Percentiles rank a stretch among this genome's conserved stretches.
These are phyloP conservation scores for Phoenoteleia sp. DNA, from an alignment of 2,888 invertebrate genomes.

Conservation along the genomic window DNA sequence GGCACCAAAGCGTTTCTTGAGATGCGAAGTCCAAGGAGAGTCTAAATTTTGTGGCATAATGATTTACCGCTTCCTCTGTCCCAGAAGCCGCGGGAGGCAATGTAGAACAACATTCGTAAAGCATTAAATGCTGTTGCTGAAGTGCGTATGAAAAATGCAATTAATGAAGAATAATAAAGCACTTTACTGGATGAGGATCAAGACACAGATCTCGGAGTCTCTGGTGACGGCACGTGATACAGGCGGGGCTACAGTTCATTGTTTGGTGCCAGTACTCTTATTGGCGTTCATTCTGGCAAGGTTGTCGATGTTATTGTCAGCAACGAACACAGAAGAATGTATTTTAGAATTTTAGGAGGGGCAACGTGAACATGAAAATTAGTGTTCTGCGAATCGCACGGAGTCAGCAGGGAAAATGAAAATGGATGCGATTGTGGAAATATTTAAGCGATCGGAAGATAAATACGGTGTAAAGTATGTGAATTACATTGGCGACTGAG, in stretches of 20 bases:
- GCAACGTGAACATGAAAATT: no score
- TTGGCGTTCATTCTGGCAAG: neutral
- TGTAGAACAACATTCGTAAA: constrained; percentile 3
- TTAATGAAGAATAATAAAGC: constrained; percentile 26
- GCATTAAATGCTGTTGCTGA: constrained; percentile 27
- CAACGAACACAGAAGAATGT: neutral
- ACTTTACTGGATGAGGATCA: neutral
- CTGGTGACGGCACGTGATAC: constrained; percentile 9
- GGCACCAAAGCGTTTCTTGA: no score
- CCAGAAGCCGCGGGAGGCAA: neutral
- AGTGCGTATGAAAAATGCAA: constrained; percentile 5
- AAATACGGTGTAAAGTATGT: neutral
- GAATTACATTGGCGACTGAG: constrained; percentile 2
- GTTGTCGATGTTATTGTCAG: constrained; percentile 5
- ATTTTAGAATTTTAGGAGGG: constrained; percentile 5
- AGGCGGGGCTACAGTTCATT: constrained; percentile 5
- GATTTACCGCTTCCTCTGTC: constrained; percentile 3
- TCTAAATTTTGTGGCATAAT: constrained; percentile 32
- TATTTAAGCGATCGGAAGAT: neutral
- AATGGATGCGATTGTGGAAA: neutral
- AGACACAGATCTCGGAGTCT: neutral
- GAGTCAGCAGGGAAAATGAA: constrained; percentile 2
- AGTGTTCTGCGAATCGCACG: neutral
- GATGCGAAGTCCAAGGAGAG: no score
- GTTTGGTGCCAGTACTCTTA: neutral